Evolutionary conservation across 2,888 invertebrate species (phyloP).

Genomic region (Trisateles emortualis): DNA sequence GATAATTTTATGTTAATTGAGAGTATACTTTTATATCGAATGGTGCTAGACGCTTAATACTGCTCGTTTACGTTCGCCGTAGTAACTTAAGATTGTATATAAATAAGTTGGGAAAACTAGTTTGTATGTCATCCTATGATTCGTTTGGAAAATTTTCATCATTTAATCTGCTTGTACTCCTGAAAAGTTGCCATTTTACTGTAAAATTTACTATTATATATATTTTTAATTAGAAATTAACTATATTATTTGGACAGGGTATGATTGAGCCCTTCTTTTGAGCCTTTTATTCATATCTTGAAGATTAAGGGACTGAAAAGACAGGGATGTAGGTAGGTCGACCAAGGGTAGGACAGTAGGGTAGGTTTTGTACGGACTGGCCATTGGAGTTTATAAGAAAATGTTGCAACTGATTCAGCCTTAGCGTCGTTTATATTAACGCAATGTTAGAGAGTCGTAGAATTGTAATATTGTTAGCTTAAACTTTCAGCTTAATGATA

Average conservation of each 20-base stretch:
- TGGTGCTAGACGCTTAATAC: constrained; percentile 85
- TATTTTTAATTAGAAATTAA: constrained; percentile 52
- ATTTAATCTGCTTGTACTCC: constrained; percentile 64
- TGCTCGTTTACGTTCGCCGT: constrained; percentile 73
- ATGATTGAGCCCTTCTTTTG: constrained; percentile 63
- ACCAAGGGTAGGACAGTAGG: constrained; percentile 66
- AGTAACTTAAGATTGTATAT: constrained; percentile 70
- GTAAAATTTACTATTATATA: constrained; percentile 46
- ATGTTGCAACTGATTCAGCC: constrained; percentile 57
- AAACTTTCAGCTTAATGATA: constrained; percentile 20
- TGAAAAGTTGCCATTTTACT: constrained; percentile 72
- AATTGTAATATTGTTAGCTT: constrained; percentile 23
- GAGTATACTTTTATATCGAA: constrained; percentile 82
- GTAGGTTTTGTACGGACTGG: constrained; percentile 81
- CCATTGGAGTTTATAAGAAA: constrained; percentile 71
- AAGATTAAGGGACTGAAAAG: constrained; percentile 76
- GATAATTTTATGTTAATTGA: constrained; percentile 81
- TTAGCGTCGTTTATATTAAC: constrained; percentile 43
- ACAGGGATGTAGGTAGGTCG: constrained; percentile 79
- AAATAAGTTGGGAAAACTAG: constrained; percentile 56
- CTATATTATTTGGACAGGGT: constrained; percentile 75
- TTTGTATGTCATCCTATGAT: constrained; percentile 45
- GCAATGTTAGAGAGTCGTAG: constrained; percentile 24
- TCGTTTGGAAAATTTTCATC: constrained; percentile 44
- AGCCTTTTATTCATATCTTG: constrained; percentile 72